These are phyloP conservation scores for Crotalus viridis DNA, from an alignment of 2,113 vertebrate genomes.

Conservation along the genomic window DNA sequence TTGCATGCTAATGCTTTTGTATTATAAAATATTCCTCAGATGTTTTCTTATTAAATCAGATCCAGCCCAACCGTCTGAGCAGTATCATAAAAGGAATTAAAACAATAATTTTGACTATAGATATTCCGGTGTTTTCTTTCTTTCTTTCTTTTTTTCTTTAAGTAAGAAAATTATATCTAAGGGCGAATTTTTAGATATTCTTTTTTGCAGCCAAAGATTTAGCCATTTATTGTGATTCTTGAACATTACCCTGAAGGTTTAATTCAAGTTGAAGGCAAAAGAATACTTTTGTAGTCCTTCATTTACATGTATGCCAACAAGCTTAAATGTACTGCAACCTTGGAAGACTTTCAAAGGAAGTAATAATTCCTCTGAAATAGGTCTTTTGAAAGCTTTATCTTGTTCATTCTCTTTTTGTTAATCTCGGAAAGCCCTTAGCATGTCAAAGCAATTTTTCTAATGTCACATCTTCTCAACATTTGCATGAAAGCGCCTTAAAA, in stretches of 20 bases:
- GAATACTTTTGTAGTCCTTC: slow-evolving; percentile 85
- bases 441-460: slow-evolving; percentile 98
- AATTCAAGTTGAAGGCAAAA: slow-evolving; percentile 85
- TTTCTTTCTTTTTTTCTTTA: slow-evolving; percentile 11
- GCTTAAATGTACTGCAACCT: slow-evolving; percentile 97
- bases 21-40: background rate
- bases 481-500: slow-evolving; percentile 95
- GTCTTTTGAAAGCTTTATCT: slow-evolving; percentile 98
- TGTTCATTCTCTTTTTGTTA: slow-evolving; percentile 96
- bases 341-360: slow-evolving; percentile 98
- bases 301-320: slow-evolving; percentile 99
- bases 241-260: slow-evolving; percentile 70
- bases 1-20: background rate
- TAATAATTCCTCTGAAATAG: slow-evolving; percentile 98
- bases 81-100: slow-evolving; percentile 42
- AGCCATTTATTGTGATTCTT: slow-evolving; percentile 62
- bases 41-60: slow-evolving; percentile 32
- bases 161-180: slow-evolving; percentile 39
- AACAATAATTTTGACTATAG: slow-evolving; percentile 37
- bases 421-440: slow-evolving; percentile 93
- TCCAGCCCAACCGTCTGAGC: slow-evolving; percentile 20
- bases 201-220: slow-evolving; percentile 47
- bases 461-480: slow-evolving; percentile 97
- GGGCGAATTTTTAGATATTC: slow-evolving; percentile 40
- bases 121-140: background rate